These are phyloP conservation scores for Harpegnathos saltator DNA, from an alignment of 1,140 invertebrate species.

Conservation along the genomic window DNA sequence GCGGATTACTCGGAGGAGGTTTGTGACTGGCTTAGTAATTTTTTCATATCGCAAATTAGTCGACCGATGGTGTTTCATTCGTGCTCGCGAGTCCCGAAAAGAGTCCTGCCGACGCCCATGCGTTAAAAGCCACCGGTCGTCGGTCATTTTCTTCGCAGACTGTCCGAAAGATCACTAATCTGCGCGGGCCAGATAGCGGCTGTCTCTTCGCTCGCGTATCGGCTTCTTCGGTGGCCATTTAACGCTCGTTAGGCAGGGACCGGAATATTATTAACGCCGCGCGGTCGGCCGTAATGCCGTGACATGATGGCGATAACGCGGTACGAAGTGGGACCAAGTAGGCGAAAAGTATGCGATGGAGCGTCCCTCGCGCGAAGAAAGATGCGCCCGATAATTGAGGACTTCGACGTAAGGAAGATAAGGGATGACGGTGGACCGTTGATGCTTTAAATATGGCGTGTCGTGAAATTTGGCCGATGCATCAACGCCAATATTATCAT, in stretches of 20 bases:
- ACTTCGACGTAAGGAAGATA: neutral
- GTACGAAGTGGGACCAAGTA: constrained; percentile 27
- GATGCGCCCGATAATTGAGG: constrained; percentile 14
- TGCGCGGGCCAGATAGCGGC: constrained; percentile 69
- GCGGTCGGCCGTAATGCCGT: constrained; percentile 9
- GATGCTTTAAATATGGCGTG: too few species aligned
- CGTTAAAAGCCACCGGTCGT: constrained; percentile 75
- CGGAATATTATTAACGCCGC: constrained; percentile 34
- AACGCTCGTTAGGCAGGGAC: constrained; percentile 48
- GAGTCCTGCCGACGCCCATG: constrained; percentile 26
- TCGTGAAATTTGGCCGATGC: too few species aligned
- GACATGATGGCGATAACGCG: constrained; percentile 34
- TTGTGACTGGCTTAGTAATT: too few species aligned
- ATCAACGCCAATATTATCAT: too few species aligned
- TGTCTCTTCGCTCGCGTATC: constrained; percentile 68
- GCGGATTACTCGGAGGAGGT: too few species aligned
- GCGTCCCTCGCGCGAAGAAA: neutral
- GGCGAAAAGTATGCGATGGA: neutral
- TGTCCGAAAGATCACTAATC: constrained; percentile 76
- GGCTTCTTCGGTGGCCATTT: constrained; percentile 75
- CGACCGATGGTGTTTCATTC: too few species aligned
- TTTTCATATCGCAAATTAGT: too few species aligned
- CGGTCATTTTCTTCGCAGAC: constrained; percentile 71
- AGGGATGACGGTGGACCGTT: neutral
- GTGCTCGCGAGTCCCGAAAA: neutral